These are phyloP conservation scores for Ochropleura plecta DNA, from an alignment of 2,888 invertebrate species.

Conservation along the genomic window DNA sequence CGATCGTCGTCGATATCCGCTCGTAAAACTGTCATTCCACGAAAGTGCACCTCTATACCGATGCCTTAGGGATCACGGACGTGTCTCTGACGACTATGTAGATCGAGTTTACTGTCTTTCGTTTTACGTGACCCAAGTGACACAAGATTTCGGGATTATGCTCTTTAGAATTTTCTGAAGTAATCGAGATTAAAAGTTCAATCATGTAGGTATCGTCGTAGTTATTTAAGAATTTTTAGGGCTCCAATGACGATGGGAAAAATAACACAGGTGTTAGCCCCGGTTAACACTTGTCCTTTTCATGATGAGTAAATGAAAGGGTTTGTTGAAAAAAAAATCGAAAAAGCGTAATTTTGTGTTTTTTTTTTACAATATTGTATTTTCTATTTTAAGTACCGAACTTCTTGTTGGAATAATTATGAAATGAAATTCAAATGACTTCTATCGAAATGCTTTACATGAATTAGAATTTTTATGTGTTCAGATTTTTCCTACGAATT, in stretches of 20 bases:
- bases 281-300: not conserved
- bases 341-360: no score
- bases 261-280: no score
- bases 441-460: not conserved
- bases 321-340: no score
- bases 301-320: no score
- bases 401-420: not conserved
- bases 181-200: not conserved
- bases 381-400: not conserved
- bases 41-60: conserved; percentile 39
- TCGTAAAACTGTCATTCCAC: conserved; percentile 27
- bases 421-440: conserved; percentile 8
- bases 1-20: conserved; percentile 24
- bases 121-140: conserved; percentile 33
- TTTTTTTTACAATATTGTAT: no score
- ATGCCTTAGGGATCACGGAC: conserved; percentile 17
- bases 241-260: not conserved
- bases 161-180: conserved; percentile 1
- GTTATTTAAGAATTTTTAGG: not conserved
- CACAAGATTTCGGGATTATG: conserved; percentile 22
- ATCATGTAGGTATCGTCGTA: no score
- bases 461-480: not conserved
- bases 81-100: conserved; percentile 5
- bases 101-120: conserved; percentile 32
- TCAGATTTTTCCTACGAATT: not conserved